Evolutionary conservation across 2,888 invertebrate species (phyloP).

Genomic region (Lepidochrysops patricia): DNA sequence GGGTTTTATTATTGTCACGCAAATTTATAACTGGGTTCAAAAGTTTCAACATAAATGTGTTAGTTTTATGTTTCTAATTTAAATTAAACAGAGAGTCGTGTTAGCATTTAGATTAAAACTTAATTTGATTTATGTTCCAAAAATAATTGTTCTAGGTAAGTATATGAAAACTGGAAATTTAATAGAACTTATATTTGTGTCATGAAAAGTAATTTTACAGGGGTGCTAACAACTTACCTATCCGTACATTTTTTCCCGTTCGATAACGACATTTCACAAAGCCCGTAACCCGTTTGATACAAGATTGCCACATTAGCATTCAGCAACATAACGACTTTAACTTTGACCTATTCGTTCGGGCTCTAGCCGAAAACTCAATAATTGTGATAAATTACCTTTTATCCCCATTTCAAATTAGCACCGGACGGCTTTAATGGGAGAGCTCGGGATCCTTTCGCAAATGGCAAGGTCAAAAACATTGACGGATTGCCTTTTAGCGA

Average conservation of each 20-base stretch:
- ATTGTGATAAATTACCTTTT: constrained; percentile 66
- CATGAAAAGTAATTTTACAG: too few species aligned
- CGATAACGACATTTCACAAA: not conserved
- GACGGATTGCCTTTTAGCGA: constrained; percentile 21
- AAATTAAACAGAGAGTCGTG: not conserved
- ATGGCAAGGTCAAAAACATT: constrained; percentile 33
- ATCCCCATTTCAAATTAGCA: constrained; percentile 45
- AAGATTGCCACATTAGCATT: constrained; percentile 9
- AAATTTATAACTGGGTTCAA: constrained; percentile 4
- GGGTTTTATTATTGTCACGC: not conserved
- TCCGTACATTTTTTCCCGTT: not conserved
- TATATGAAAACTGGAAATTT: too few species aligned
- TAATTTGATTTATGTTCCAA: not conserved
- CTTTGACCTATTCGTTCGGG: constrained; percentile 25
- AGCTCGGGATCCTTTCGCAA: constrained; percentile 45
- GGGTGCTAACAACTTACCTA: too few species aligned
- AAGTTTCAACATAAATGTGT: constrained; percentile 9
- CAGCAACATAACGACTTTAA: constrained; percentile 7
- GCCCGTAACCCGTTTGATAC: not conserved
- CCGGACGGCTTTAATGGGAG: constrained; percentile 60
- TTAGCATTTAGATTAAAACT: not conserved
- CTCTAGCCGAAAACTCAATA: constrained; percentile 43
- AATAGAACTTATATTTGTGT: too few species aligned
- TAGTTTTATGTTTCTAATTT: constrained; percentile 6
- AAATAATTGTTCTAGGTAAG: too few species aligned